Evolutionary conservation across 2,113 vertebrate species (phyloP).

Genomic region (Pangasianodon hypophthalmus): DNA sequence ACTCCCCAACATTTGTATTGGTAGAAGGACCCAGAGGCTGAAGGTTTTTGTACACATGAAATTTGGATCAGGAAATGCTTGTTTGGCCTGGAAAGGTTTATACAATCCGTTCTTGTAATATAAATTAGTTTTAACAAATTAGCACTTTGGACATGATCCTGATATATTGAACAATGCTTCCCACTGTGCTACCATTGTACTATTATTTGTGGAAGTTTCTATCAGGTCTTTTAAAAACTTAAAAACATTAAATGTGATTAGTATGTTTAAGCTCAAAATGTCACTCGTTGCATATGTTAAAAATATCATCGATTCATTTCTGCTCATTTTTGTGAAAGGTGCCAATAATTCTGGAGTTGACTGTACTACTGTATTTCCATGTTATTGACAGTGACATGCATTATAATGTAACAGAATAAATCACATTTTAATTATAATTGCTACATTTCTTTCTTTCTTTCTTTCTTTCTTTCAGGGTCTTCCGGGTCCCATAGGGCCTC

Average conservation of each 20-base stretch:
- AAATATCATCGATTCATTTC: neutral
- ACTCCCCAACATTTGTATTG: no score
- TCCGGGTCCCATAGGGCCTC: conserved; percentile 91
- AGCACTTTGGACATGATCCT: neutral
- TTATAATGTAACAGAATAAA: no score
- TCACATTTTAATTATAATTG: neutral
- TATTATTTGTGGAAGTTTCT: neutral
- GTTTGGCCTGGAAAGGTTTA: neutral
- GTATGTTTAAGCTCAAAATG: neutral
- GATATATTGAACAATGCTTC: neutral
- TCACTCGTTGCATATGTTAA: neutral
- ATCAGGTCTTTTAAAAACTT: neutral
- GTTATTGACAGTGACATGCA: neutral
- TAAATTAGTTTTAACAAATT: neutral
- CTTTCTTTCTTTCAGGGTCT: conserved; percentile 80
- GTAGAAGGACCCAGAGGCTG: neutral
- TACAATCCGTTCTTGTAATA: neutral
- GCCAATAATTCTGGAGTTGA: neutral
- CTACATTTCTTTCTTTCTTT: conserved; percentile 34
- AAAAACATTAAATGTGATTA: no score
- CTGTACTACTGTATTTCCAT: neutral
- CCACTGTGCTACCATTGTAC: neutral
- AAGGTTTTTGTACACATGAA: neutral
- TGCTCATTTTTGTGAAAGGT: neutral
- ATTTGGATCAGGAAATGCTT: neutral